Evolutionary conservation across 30 jellyfish, hydroid and myxozoan species (phyloP).

Genomic region (Morbakka virulenta): DNA sequence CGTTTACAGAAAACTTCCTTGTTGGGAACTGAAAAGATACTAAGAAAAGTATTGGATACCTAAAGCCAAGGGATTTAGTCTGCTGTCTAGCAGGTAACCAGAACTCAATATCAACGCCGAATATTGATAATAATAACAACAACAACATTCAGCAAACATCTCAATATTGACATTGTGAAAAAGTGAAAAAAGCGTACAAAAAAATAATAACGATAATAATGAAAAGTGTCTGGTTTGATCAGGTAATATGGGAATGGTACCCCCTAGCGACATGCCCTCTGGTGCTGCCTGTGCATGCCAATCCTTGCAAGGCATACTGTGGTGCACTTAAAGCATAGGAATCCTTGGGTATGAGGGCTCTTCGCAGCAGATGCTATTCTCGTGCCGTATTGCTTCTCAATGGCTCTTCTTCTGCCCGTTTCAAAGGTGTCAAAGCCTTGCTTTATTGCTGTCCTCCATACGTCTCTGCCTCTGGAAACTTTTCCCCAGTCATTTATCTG

Average conservation of each 20-base stretch:
- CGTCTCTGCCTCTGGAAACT: background rate
- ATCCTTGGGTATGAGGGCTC: background rate
- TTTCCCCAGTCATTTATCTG: background rate
- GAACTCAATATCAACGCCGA: no score
- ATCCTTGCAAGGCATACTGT: background rate
- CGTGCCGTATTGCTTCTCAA: background rate
- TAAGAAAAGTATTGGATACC: no score
- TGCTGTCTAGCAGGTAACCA: no score
- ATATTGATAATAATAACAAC: no score
- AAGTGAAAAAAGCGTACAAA: no score
- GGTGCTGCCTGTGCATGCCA: slow-evolving; percentile 1
- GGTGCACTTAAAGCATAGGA: background rate
- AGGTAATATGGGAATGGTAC: background rate
- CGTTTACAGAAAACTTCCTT: no score
- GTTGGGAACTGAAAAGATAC: no score
- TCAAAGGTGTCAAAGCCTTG: background rate
- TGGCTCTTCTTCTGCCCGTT: background rate
- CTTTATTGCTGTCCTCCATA: background rate
- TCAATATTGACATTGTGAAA: no score
- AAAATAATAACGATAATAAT: no score
- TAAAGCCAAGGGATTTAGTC: no score
- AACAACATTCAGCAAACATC: no score
- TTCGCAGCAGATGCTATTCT: background rate
- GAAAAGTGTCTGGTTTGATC: no score
- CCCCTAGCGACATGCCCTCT: background rate